A percentile compares a stretch with the other conserved stretches of the same genome.
Conservation (phyloP, 2,797 vertebrate species). For the Sphenodon punctatus region DNA sequence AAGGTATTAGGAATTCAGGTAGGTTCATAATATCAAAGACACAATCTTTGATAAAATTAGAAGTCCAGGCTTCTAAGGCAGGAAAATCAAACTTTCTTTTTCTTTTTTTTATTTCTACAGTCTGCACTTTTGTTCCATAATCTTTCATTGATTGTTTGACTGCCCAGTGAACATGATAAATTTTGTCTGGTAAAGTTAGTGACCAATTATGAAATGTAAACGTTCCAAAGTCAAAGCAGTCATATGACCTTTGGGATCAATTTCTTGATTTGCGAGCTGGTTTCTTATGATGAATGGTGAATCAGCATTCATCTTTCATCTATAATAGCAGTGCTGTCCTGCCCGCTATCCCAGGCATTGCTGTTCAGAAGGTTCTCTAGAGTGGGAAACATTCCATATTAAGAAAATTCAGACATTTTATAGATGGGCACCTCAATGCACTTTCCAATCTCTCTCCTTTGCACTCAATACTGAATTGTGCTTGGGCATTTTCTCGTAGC, state of each 20-base stretch:
- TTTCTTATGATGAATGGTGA: neutral
- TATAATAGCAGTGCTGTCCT: neutral
- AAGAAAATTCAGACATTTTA: neutral
- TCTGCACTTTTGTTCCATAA: neutral
- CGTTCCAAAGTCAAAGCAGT: conserved; percentile 5
- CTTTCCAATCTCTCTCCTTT: neutral
- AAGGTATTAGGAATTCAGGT: too few species aligned
- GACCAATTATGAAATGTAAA: neutral
- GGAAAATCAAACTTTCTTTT: neutral
- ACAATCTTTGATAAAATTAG: neutral
- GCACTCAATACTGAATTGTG: neutral
- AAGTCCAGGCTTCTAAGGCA: neutral
- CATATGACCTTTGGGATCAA: neutral
- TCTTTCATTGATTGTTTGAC: neutral
- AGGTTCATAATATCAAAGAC: too few species aligned
- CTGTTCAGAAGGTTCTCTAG: neutral
- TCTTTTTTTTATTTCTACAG: neutral
- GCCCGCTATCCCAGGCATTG: neutral
- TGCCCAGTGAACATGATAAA: neutral
- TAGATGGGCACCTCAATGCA: neutral
- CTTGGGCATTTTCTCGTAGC: neutral
- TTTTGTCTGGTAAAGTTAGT: neutral
- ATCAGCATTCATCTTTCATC: neutral
- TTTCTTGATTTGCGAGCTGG: conserved; percentile 2
- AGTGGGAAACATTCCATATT: neutral